These are phyloP conservation scores for Diadegma fenestrale DNA, from an alignment of 2,888 invertebrate species.

Conservation along the genomic window DNA sequence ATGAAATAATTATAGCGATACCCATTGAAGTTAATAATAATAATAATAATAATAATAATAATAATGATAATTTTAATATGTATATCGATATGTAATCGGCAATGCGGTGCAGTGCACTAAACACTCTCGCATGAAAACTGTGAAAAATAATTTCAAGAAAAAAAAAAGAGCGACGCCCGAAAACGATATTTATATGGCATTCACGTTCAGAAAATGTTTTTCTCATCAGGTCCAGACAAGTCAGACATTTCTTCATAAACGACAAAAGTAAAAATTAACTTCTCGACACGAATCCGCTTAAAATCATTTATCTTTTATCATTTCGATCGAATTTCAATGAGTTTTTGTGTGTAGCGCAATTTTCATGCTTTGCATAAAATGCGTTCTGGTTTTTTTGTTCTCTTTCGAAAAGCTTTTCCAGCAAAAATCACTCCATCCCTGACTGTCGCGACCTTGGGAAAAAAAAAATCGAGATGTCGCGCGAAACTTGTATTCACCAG, in stretches of 20 bases:
- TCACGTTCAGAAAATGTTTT: background rate
- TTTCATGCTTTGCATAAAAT: background rate
- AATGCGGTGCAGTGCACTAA: conserved; percentile 11
- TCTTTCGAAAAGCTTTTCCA: background rate
- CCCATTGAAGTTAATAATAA: background rate
- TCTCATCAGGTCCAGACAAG: background rate
- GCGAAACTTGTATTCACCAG: background rate
- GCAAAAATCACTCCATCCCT: background rate
- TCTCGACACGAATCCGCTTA: background rate
- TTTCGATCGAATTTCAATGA: background rate
- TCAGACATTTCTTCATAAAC: background rate
- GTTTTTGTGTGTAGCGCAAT: background rate
- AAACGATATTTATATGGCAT: background rate
- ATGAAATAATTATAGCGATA: conserved; percentile 12
- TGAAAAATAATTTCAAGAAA: background rate
- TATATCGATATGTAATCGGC: conserved; percentile 36
- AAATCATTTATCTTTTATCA: background rate
- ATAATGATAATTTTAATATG: conserved; percentile 2
- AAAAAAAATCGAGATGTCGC: background rate
- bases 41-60: background rate
- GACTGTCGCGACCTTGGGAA: background rate
- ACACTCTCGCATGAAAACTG: background rate
- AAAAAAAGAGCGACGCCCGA: background rate
- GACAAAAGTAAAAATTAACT: background rate
- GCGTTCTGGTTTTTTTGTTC: background rate